Evolutionary conservation across 1,140 invertebrate species (phyloP), one percentile per base, ranked within the genome.

Genomic region (Phymastichus coffea): DNA sequence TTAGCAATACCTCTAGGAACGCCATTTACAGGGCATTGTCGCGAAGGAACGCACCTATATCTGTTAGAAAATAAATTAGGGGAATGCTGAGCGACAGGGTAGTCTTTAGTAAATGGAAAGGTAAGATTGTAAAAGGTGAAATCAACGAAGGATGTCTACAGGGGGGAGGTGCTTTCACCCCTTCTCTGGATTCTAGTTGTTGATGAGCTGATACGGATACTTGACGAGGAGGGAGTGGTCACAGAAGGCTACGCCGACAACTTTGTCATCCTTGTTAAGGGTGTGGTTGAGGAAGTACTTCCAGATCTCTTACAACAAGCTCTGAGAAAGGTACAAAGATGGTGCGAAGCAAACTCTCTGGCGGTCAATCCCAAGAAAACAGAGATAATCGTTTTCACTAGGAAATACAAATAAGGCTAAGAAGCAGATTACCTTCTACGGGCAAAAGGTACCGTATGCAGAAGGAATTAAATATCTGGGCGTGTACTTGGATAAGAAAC

Each of bases 71-170:
- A 20, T 41, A 14, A 19, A 41, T 41, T 6, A 41, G 4, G 40
- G 19, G 19, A 4, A 6, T 6, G 17, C 15, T 44, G 4, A 44
- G 43, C 15, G 25, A 44, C 6, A 25, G 43, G n/a, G 4, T 10
- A 12, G 12, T 44, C 3, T 14, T 8, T n/a, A 44, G 43, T 44
- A 14, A 44, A 44, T 25, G 43, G 23, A 44, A 44, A n/a, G 43
- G 23, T n/a, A 44, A 44, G 25, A 3, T 12, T 10, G 43, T 44
- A 25, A 44, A 14, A 14, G 20, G 35, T 9, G 37, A 9, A 22
- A n/a, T 61, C 1, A 38, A 28, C 17, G 54, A 47, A 47, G 59
- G 46, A 14, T 62, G 49, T n/a, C 65, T 63, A 25, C 63, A 66
- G 19, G 59, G 52, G 9, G 58, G 58, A 25, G 44, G 64, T n/a